Evolutionary conservation across 1,140 invertebrate species (phyloP).

Genomic region (Heliconius melpomene): DNA sequence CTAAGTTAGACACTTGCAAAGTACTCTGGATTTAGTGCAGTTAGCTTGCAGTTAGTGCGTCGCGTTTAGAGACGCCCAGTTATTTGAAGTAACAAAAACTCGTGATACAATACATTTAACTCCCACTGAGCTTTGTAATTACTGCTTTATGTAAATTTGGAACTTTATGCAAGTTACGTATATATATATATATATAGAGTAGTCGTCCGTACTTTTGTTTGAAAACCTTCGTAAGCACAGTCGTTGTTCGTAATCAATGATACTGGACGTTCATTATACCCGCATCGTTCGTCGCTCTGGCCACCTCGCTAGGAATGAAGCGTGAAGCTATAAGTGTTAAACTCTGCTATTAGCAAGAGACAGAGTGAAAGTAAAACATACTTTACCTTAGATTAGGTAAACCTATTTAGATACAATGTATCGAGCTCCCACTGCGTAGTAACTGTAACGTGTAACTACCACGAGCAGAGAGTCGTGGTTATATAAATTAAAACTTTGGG

Average conservation of each 20-base stretch:
- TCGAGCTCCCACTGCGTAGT: background rate
- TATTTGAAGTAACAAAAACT: background rate
- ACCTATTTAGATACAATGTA: background rate
- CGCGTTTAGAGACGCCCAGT: too few relatives aligned
- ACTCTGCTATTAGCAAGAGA: too few relatives aligned
- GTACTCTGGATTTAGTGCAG: background rate
- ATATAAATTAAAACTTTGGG: constrained; percentile 1
- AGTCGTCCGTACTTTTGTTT: too few relatives aligned
- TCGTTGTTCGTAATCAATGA: too few relatives aligned
- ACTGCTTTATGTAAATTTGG: background rate
- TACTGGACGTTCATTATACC: too few relatives aligned
- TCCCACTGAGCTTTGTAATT: background rate
- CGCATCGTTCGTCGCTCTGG: too few relatives aligned
- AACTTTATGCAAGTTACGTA: background rate
- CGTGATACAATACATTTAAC: background rate
- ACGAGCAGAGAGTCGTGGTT: background rate
- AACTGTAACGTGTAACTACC: background rate
- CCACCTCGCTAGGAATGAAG: too few relatives aligned
- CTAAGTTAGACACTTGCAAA: background rate
- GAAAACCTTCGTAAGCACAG: too few relatives aligned
- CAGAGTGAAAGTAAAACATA: background rate
- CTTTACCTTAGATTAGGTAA: too few relatives aligned
- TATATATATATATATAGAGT: too few relatives aligned
- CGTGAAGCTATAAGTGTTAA: too few relatives aligned
- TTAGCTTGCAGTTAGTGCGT: too few relatives aligned